These are phyloP conservation scores for Pungitius pungitius DNA, from an alignment of 2,113 vertebrate species.

Conservation along the genomic window DNA sequence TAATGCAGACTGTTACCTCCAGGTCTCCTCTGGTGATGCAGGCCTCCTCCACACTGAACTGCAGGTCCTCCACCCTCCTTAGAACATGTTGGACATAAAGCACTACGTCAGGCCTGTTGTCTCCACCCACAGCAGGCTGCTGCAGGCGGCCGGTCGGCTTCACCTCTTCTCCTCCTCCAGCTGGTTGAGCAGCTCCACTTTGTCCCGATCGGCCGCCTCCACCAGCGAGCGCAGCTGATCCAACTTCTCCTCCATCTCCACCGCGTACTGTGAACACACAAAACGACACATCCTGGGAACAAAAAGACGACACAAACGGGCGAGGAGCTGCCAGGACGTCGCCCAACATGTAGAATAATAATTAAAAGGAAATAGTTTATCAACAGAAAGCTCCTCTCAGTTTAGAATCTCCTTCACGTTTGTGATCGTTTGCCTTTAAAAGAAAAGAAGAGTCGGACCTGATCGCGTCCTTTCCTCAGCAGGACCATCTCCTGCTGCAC, in stretches of 20 bases:
- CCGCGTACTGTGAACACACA: constrained; percentile 47
- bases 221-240: constrained; percentile 94
- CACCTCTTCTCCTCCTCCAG: constrained; percentile 98
- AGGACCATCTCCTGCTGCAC: constrained; percentile 90
- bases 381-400: too few species aligned
- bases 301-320: too few species aligned
- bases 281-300: too few species aligned
- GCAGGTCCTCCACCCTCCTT: constrained; percentile 95
- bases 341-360: too few species aligned
- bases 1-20: constrained; percentile 86
- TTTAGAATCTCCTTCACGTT: not conserved
- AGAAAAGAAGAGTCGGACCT: constrained; percentile 78
- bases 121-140: not conserved
- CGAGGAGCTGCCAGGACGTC: too few species aligned
- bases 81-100: not conserved
- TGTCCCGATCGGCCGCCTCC: constrained; percentile 94
- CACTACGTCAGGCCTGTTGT: not conserved
- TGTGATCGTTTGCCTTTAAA: not conserved
- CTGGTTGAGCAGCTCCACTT: constrained; percentile 96
- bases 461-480: constrained; percentile 90
- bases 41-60: constrained; percentile 98
- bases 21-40: constrained; percentile 98
- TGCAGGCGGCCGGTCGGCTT: not conserved
- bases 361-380: too few species aligned
- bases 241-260: constrained; percentile 95